Evolutionary conservation across 1,140 invertebrate species (phyloP).

Genomic region (Steinernema khuongi): DNA sequence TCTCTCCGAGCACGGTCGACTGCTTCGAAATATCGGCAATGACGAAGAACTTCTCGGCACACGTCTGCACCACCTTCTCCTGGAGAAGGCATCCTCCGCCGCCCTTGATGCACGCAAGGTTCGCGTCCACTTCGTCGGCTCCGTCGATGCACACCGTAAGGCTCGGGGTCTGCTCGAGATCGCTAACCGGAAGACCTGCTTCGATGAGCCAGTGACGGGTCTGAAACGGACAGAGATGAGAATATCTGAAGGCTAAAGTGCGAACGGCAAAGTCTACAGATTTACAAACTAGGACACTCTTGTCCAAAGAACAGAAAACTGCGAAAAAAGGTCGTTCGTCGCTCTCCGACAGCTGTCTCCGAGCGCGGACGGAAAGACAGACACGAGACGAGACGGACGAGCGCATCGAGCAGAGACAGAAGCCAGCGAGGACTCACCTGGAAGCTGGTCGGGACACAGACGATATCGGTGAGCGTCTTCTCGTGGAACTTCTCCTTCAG

Average conservation of each 20-base stretch:
- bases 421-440: too few relatives aligned
- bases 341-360: too few relatives aligned
- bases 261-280: too few relatives aligned
- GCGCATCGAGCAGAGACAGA: too few relatives aligned
- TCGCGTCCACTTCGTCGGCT: conserved; percentile 38
- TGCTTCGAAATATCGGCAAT: conserved; percentile 41
- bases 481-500: conserved; percentile 35
- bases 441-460: conserved; percentile 22
- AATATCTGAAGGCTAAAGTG: neutral
- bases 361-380: too few relatives aligned
- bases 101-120: conserved; percentile 41
- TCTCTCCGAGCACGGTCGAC: conserved; percentile 32
- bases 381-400: too few relatives aligned
- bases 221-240: conserved; percentile 22
- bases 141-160: conserved; percentile 44
- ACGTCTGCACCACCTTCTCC: conserved; percentile 41
- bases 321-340: too few relatives aligned
- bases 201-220: conserved; percentile 40
- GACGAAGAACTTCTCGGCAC: conserved; percentile 35
- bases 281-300: too few relatives aligned
- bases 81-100: conserved; percentile 40
- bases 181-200: conserved; percentile 35
- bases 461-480: conserved; percentile 5
- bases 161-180: conserved; percentile 35
- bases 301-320: too few relatives aligned